phyloP scores from a whole-genome alignment of 1,140 invertebrate species.

The Magallana gigas region DNA sequence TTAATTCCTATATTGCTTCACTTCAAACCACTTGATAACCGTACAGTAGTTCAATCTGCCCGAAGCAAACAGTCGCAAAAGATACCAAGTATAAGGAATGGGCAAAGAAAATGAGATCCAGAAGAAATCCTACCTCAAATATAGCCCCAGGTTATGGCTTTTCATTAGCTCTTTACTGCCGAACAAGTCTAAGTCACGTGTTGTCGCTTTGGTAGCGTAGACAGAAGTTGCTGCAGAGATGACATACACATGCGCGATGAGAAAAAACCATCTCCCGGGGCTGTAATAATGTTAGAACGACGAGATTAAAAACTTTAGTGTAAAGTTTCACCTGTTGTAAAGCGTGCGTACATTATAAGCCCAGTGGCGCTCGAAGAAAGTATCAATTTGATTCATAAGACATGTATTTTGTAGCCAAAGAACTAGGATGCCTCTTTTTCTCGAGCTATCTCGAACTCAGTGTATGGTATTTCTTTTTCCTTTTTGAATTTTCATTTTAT shows the following conservation, averaged over 20 bases:
- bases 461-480: no score
- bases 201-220: neutral
- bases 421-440: no score
- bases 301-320: neutral
- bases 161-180: conserved; percentile 12
- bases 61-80: conserved; percentile 19
- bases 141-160: conserved; percentile 12
- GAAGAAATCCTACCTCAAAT: neutral
- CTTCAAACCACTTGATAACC: neutral
- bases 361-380: neutral
- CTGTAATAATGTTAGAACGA: neutral
- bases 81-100: neutral
- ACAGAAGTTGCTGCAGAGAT: neutral
- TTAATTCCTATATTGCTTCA: neutral
- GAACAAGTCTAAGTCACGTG: neutral
- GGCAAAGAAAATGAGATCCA: neutral
- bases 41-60: neutral
- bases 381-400: neutral
- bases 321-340: conserved; percentile 25
- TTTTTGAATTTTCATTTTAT: no score
- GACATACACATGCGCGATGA: neutral
- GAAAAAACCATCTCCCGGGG: neutral
- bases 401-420: no score
- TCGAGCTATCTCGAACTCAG: no score
- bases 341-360: neutral